A percentile compares a stretch with the other conserved stretches of the same genome.
phyloP scores from a whole-genome alignment of 2,888 invertebrate species.

The Drosophila recens region DNA sequence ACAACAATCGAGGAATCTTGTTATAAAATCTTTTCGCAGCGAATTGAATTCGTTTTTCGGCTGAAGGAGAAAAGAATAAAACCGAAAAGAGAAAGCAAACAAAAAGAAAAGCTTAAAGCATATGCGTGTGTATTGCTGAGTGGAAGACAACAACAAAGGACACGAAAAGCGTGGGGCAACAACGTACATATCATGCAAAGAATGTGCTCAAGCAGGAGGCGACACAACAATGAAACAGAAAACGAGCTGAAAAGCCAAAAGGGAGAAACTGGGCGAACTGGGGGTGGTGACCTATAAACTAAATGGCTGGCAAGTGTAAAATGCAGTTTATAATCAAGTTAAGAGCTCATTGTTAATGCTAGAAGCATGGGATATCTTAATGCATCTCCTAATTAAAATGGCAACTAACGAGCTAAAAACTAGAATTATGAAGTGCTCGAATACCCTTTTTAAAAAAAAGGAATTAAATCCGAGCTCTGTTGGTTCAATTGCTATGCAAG shows the following conservation, averaged over 20 bases:
- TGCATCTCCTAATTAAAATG: slow-evolving; percentile 60
- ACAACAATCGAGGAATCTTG: slow-evolving; percentile 34
- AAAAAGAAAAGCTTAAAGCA: slow-evolving; percentile 51
- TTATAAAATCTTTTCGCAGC: slow-evolving; percentile 51
- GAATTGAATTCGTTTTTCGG: slow-evolving; percentile 62
- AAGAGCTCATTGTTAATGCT: slow-evolving; percentile 39
- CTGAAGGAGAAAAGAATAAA: slow-evolving; percentile 15
- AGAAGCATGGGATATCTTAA: slow-evolving; percentile 27
- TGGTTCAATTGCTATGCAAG: slow-evolving; percentile 3
- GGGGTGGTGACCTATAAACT: slow-evolving; percentile 38
- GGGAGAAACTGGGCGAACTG: not conserved
- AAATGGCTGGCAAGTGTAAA: slow-evolving; percentile 48
- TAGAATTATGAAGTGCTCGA: not conserved
- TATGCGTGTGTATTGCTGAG: slow-evolving; percentile 58
- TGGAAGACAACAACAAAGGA: slow-evolving; percentile 48
- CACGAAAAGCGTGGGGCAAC: slow-evolving; percentile 38
- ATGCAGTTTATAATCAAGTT: slow-evolving; percentile 49
- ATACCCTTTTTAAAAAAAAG: not conserved
- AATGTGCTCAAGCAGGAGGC: slow-evolving; percentile 19
- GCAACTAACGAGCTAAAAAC: slow-evolving; percentile 24
- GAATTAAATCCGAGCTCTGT: not conserved
- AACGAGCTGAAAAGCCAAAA: not conserved
- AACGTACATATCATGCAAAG: slow-evolving; percentile 21
- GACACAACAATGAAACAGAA: slow-evolving; percentile 18
- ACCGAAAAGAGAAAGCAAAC: slow-evolving; percentile 27